Evolutionary conservation across 2,888 invertebrate genomes (phyloP), one percentile per base, ranked within the genome.

Genomic region (Cryptus armator): DNA sequence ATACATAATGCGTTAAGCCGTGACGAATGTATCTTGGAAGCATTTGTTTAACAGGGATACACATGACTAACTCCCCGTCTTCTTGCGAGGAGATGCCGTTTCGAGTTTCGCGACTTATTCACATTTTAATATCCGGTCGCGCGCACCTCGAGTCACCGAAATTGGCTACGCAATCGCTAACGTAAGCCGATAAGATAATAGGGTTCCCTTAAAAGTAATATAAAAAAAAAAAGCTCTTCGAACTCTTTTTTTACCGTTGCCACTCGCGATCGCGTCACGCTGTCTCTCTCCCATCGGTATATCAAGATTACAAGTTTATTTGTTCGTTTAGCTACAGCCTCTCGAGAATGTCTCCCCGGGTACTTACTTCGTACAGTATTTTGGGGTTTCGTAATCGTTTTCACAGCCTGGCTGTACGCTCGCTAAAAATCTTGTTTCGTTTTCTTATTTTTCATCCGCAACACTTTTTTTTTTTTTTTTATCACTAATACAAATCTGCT

Each of bases 351-450:
- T 86, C 74, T 83, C 72, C 67, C 83, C 77, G 71, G 37, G 37
- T 37, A 37, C 37, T 37, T 74, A 75, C 68, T 66, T 32, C 29
- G 16, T 53, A 19, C 16, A 75, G 81, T 81, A 62, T 62, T 32
- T 66, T 64, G 83, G 75, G 71, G 84, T 82, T 75, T 77, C 78
- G 84, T 83, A 78, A 80, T 84, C 78, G 84, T 86, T 85, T 85
- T 86, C 86, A 86, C 86, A 86, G 86, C 86, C 86, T 76, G 77
- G 72, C 81, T 86, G 79, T 75, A 83, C 56, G 70, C 84, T 83
- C 84, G 68, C 46, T 53, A 68, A 83, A 68, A 79, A 68, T 74
- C 44, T 67, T 53, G 44, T 24, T n/a, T 32, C 67, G 46, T n/a
- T 43, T 66, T 43, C 16, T 29, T 29, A 29, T n/a, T 37, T 64